A percentile compares a stretch with the other conserved stretches of the same genome.
Conservation (phyloP, 2,888 invertebrate genomes). For the Isotomurus palustris region DNA sequence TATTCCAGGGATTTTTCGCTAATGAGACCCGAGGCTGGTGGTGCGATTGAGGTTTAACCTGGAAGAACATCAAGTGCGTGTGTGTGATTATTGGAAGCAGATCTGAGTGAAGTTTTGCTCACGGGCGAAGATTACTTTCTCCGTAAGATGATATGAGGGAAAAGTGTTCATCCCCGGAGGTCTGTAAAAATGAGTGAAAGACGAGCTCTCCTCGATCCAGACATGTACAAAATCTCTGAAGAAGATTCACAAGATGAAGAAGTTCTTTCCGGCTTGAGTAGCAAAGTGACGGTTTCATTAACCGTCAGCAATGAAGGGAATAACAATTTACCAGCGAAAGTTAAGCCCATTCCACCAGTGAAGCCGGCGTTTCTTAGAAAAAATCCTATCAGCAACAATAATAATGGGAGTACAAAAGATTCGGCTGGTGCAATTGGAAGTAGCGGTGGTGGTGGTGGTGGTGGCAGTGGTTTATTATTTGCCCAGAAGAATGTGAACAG, state of each 20-base stretch:
- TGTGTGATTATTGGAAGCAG: too few relatives aligned
- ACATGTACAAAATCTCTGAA: constrained; percentile 46
- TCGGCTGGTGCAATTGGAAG: background rate
- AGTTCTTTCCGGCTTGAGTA: constrained; percentile 20
- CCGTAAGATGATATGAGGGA: too few relatives aligned
- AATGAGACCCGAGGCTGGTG: too few relatives aligned
- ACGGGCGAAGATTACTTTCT: too few relatives aligned
- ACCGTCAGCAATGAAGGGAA: background rate
- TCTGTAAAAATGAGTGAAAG: constrained; percentile 23
- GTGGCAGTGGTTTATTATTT: background rate
- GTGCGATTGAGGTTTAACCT: too few relatives aligned
- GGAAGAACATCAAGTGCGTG: too few relatives aligned
- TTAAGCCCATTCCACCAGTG: constrained; percentile 9
- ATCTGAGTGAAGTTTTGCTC: too few relatives aligned
- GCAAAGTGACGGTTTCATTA: constrained; percentile 1
- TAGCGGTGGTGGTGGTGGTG: constrained; percentile 6
- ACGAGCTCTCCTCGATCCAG: constrained; percentile 38
- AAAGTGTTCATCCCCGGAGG: too few relatives aligned
- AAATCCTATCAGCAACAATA: background rate
- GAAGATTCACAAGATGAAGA: constrained; percentile 46
- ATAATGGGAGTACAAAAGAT: background rate
- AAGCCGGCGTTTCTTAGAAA: constrained; percentile 12
- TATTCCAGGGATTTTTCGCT: too few relatives aligned
- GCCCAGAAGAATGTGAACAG: background rate
- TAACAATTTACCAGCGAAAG: background rate